Base-by-base conservation (phyloP, 2,797 vertebrate genomes). In the Rhabdophis nuchalis region DNA sequence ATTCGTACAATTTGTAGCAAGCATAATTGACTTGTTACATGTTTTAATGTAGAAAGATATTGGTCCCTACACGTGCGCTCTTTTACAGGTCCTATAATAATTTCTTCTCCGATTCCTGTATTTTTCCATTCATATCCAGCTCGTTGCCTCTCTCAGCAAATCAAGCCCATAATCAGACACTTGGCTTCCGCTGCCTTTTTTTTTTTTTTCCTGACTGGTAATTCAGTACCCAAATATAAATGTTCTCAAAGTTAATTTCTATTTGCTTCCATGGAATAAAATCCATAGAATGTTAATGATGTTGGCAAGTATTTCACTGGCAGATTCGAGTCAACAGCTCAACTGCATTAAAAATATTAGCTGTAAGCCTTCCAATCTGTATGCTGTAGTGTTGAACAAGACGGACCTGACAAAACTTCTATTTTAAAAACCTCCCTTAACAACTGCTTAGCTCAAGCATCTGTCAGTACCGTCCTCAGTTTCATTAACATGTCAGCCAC, bases 211-310 rank as follows among this genome's bases (percentile, higher is more conserved):
- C 92, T 5, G 58, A 29, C 90, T 92, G 88, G 46, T 91, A 32
- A 94, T 95, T 95, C 85, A 60, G 93, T 95, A 58, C 72, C 91
- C 91, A 90, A 92, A 94, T 93, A 94, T 58, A 10, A 27, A 86
- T 60, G n/a, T 92, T 94, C 93, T 91, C 92, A 93, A 92, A 90
- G 89, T 95, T 94, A 87, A 52, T 90, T 85, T 95, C 90, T 77
- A 82, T 91, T 90, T 91, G n/a, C 94, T 91, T 90, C 93, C 52
- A 1, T 5, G 85, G 93, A 93, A 92, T 92, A 29, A 92, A 93
- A 89, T 50, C 90, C 93, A 88, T 85, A 90, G 77, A 93, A 87
- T 54, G 93, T 94, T 96, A 95, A 96, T 96, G 93, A 94, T 85
- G 18, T 41, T 93, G 92, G 93, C 93, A 93, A 95, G 92, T 87